These are phyloP conservation scores for Chamaetylas fuelleborni DNA, from an alignment of 2,113 vertebrate genomes.

Conservation along the genomic window DNA sequence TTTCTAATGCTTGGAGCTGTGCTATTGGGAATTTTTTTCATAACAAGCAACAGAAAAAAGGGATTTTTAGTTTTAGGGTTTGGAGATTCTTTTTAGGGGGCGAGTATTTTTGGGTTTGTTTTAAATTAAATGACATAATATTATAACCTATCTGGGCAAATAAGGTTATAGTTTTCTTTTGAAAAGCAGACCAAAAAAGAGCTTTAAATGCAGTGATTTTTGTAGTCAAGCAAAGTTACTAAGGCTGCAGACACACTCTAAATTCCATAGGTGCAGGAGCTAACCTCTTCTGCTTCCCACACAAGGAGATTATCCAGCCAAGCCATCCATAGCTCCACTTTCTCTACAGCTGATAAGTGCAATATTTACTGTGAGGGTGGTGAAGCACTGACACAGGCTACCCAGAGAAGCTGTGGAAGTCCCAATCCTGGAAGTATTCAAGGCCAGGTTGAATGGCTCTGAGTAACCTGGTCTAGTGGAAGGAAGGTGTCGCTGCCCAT, in stretches of 20 bases:
- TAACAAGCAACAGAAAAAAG: background rate
- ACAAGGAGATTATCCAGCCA: background rate
- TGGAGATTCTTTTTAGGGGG: rapidly evolving
- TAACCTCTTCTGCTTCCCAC: background rate
- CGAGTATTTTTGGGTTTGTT: background rate
- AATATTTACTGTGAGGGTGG: background rate
- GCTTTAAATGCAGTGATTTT: background rate
- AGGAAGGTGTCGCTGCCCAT: background rate
- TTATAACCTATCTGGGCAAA: background rate
- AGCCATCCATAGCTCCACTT: background rate
- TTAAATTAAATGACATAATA: background rate
- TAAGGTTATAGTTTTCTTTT: background rate
- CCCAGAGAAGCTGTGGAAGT: background rate
- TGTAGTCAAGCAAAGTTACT: background rate
- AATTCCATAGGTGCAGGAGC: background rate
- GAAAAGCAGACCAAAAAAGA: background rate
- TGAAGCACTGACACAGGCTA: background rate
- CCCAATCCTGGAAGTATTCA: background rate
- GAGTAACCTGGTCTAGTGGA: background rate
- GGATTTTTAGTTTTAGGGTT: background rate
- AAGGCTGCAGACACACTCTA: background rate
- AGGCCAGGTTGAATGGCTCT: background rate
- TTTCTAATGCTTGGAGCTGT: background rate
- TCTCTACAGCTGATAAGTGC: background rate
- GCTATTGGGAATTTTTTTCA: background rate